These are phyloP conservation scores for Mythimna lalbum DNA, from an alignment of 2,888 invertebrate species.

Conservation along the genomic window DNA sequence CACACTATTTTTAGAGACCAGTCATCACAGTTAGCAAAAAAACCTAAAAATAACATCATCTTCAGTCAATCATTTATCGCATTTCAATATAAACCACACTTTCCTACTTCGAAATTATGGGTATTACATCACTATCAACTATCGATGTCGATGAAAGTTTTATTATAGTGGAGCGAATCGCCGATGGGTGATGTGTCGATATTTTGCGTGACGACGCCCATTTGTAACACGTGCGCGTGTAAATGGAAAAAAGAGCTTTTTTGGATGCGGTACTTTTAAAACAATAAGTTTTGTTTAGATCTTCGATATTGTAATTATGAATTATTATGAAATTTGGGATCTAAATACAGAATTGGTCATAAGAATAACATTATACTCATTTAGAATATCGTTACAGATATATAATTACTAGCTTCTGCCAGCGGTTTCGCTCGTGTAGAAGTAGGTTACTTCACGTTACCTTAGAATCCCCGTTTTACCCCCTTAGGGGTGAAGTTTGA, in stretches of 20 bases:
- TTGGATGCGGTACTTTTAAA: conserved; percentile 42
- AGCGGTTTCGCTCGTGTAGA: too few species aligned
- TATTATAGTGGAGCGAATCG: conserved; percentile 58
- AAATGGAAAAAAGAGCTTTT: conserved; percentile 27
- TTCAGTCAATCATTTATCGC: background rate
- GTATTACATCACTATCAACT: conserved; percentile 52
- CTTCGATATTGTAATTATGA: too few species aligned
- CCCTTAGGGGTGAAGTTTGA: too few species aligned
- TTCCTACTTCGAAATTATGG: conserved; percentile 47
- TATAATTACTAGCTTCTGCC: too few species aligned
- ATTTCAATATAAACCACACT: conserved; percentile 33
- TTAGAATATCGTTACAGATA: too few species aligned
- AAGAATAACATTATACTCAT: too few species aligned
- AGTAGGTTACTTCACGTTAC: too few species aligned
- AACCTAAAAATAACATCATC: background rate
- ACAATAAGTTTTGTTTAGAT: background rate
- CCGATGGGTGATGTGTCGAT: conserved; percentile 47
- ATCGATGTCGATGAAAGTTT: conserved; percentile 65
- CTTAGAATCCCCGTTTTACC: too few species aligned
- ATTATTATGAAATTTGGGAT: too few species aligned
- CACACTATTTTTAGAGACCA: too few species aligned
- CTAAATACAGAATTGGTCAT: too few species aligned
- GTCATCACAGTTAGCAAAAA: too few species aligned
- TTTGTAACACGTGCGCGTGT: conserved; percentile 50
- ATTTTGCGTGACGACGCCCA: conserved; percentile 50